Base-by-base conservation (phyloP, 2,797 vertebrate species). In the Phalloptychus januarius region DNA sequence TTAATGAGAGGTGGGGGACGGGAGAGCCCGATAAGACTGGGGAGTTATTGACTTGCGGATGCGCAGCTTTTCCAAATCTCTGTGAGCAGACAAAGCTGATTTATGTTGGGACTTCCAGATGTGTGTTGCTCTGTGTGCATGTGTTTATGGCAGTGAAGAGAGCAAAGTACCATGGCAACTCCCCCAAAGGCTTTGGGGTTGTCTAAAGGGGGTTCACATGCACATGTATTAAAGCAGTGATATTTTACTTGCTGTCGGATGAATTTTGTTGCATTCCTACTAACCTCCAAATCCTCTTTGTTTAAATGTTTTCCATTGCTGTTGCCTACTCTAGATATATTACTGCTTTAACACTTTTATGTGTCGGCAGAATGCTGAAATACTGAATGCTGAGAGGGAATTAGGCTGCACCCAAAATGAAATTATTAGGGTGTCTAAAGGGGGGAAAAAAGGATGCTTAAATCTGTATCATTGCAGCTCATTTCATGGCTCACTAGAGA, bases 401-500 rank as follows among this genome's bases (percentile, higher is more conserved):
- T 93, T 93, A 92, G 82, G 84, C 87, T 82, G 83, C 54, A 85
- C 79, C 80, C 84, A 50, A 89, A 93, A 93, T 91, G 78, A 89
- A 93, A 91, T 94, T 88, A 92, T 89, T 85, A 78, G 79, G 86
- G 85, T 4, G 71, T 89, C 79, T 84, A 70, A 79, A 79, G 54
- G 44, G 13, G 16, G 18, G 8, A 69, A 71, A 85, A 84, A 84
- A 75, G 80, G 72, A 45, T 46, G 79, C 83, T 84, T 87, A 79
- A 90, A 92, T 90, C 91, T 86, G 87, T 91, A 92, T 93, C 90
- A 90, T 77, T 87, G 87, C 83, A 36, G 86, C 90, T 93, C 83
- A 93, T 93, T 94, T 94, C 90, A 94, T 65, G 89, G 86, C 86
- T 91, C 86, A 82, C 76, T 87, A 75, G 88, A 85, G 83, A 88